Percentiles rank a stretch among this genome's conserved stretches.
Evolutionary conservation across 2,113 vertebrate genomes (phyloP).

Genomic region (Petrocephalus microphthalmus): DNA sequence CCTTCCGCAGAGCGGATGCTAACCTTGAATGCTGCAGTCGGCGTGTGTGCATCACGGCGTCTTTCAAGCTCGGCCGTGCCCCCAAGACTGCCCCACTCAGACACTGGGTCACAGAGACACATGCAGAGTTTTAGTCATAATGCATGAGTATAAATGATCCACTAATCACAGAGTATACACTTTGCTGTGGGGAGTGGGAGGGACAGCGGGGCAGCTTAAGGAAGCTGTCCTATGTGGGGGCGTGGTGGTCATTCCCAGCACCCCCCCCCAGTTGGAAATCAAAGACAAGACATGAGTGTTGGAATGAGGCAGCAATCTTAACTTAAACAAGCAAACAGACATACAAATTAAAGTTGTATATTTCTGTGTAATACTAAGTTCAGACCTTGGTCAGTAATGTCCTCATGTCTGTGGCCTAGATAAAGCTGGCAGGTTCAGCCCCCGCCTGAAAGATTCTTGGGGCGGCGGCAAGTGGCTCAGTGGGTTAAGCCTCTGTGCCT

Average conservation of each 20-base stretch:
- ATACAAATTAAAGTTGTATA: conserved; percentile 19
- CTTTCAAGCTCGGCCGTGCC: neutral
- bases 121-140: neutral
- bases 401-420: conserved; percentile 35
- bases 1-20: neutral
- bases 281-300: neutral
- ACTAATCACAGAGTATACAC: neutral
- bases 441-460: conserved; percentile 29
- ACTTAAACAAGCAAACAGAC: conserved; percentile 6
- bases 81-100: neutral
- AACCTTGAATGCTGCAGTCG: neutral
- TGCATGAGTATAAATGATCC: neutral
- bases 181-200: neutral
- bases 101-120: neutral
- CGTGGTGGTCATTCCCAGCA: neutral
- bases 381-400: conserved; percentile 20
- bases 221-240: conserved; percentile 25
- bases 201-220: neutral
- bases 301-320: conserved; percentile 28
- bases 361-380: conserved; percentile 27
- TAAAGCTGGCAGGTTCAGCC: conserved; percentile 36
- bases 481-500: no score
- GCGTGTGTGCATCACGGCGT: neutral
- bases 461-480: no score
- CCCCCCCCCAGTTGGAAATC: neutral